Conservation (phyloP, 2,113 vertebrate species). For the Oreochromis niloticus region DNA sequence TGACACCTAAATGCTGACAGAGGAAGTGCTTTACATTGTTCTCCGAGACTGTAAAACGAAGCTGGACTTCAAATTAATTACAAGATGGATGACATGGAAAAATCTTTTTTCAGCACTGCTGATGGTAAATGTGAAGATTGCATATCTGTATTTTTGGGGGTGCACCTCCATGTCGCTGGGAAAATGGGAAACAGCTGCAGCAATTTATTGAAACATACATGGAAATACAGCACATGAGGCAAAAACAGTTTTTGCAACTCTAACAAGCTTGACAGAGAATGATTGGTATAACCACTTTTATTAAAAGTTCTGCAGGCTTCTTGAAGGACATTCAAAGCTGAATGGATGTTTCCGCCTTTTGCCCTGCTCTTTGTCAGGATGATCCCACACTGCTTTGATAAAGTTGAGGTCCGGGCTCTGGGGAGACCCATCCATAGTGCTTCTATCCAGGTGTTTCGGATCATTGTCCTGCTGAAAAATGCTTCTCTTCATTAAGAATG, state of each 20-base stretch:
- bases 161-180: background rate
- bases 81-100: background rate
- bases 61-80: background rate
- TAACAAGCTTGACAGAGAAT: background rate
- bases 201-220: background rate
- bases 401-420: background rate
- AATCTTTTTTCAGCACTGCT: background rate
- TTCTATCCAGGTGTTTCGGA: background rate
- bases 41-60: background rate
- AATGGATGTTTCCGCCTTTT: background rate
- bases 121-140: background rate
- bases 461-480: background rate
- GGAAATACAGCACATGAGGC: background rate
- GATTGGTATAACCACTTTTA: background rate
- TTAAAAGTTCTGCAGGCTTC: background rate
- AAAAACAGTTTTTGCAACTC: background rate
- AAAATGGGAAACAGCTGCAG: background rate
- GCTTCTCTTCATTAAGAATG: background rate
- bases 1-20: background rate
- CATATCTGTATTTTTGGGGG: background rate
- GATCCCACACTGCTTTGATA: background rate
- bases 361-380: background rate
- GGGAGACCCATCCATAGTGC: background rate
- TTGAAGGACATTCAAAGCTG: background rate
- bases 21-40: background rate